Evolutionary conservation across 2,113 vertebrate genomes (phyloP).

Genomic region (Pelecanus crispus): DNA sequence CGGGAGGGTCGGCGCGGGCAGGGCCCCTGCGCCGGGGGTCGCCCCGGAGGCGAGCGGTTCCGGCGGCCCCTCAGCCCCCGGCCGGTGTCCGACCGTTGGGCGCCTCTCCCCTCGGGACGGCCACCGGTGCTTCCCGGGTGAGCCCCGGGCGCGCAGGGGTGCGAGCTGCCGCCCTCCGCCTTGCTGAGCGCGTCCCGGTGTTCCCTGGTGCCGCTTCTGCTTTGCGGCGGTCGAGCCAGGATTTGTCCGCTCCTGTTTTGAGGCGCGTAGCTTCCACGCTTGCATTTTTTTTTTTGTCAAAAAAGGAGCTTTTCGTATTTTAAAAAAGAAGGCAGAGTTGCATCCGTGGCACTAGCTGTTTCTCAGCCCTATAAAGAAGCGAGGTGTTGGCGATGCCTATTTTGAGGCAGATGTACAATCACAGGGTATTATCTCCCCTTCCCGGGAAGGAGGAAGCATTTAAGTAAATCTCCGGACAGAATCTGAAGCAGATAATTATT

Average conservation of each 20-base stretch:
- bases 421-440: background rate
- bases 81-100: too few relatives aligned
- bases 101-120: background rate
- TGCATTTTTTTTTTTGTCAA: too few relatives aligned
- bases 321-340: background rate
- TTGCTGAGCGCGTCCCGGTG: background rate
- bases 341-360: too few relatives aligned
- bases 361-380: background rate
- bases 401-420: background rate
- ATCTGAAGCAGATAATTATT: background rate
- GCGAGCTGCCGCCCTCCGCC: background rate
- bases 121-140: background rate
- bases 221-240: background rate
- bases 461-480: background rate
- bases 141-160: background rate
- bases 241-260: background rate
- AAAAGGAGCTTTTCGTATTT: accelerated
- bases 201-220: background rate
- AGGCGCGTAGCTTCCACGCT: background rate
- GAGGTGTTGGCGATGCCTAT: background rate
- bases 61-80: background rate
- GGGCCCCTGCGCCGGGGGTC: background rate
- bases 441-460: background rate
- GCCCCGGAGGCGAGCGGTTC: background rate
- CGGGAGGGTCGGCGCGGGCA: background rate